These are phyloP conservation scores for Aquatica leii DNA, from an alignment of 2,888 invertebrate species.

Conservation along the genomic window DNA sequence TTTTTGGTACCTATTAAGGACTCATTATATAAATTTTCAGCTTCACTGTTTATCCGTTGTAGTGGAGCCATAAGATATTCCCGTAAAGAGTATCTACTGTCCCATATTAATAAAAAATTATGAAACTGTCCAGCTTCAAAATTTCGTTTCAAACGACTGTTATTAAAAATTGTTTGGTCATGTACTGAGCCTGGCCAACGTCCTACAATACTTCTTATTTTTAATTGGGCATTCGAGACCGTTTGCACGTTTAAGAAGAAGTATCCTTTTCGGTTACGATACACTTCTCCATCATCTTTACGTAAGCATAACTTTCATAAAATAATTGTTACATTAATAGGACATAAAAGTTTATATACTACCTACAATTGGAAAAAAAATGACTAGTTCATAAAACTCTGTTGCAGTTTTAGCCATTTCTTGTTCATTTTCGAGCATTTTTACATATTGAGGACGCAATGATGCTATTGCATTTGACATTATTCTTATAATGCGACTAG, in stretches of 20 bases:
- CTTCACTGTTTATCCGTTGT: slow-evolving; percentile 35
- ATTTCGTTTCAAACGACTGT: slow-evolving; percentile 39
- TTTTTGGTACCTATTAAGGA: slow-evolving; percentile 50
- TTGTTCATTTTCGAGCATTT: too few relatives aligned
- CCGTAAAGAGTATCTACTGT: slow-evolving; percentile 48
- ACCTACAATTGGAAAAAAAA: too few relatives aligned
- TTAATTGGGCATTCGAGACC: slow-evolving; percentile 26
- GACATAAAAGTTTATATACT: too few relatives aligned
- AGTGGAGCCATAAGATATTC: slow-evolving; percentile 49
- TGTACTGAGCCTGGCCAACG: slow-evolving; percentile 48
- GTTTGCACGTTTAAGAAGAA: slow-evolving; percentile 50
- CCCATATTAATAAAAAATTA: slow-evolving; percentile 49
- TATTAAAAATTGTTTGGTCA: slow-evolving; percentile 51
- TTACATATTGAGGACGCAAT: not conserved
- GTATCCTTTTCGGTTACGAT: slow-evolving; percentile 43
- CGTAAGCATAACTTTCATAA: too few relatives aligned
- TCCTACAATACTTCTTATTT: too few relatives aligned
- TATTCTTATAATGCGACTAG: not conserved
- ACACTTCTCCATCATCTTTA: slow-evolving; percentile 43
- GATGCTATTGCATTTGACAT: not conserved
- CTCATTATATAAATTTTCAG: slow-evolving; percentile 48
- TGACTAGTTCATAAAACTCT: too few relatives aligned
- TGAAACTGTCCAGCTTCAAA: slow-evolving; percentile 42
- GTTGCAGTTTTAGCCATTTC: too few relatives aligned
- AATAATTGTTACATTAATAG: too few relatives aligned